These are phyloP conservation scores for Melanotaenia nigrans DNA, from an alignment of 2,797 vertebrate species.

Conservation along the genomic window DNA sequence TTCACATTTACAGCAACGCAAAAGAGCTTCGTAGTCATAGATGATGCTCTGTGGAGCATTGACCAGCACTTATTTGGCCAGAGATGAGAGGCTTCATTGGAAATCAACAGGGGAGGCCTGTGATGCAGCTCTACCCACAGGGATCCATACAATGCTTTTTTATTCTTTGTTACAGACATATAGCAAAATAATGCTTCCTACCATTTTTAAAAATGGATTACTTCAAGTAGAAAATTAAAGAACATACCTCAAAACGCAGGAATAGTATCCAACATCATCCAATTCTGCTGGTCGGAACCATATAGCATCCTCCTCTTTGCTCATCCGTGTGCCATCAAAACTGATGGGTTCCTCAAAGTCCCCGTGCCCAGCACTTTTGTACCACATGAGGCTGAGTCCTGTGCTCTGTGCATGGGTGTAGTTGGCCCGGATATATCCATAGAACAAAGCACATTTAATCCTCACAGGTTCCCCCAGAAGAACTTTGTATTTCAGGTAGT, in stretches of 20 bases:
- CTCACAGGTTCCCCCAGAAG: constrained; percentile 96
- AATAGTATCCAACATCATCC: constrained; percentile 94
- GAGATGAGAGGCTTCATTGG: constrained; percentile 57
- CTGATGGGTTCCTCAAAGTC: constrained; percentile 97
- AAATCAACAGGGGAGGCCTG: constrained; percentile 51
- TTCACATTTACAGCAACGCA: constrained; percentile 62
- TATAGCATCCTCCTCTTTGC: constrained; percentile 98
- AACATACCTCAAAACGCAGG: constrained; percentile 88
- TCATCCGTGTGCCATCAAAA: constrained; percentile 95
- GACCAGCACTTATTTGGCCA: constrained; percentile 42
- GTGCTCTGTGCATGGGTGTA: constrained; percentile 96
- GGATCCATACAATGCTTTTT: constrained; percentile 41
- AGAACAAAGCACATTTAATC: constrained; percentile 99
- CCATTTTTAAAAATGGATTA: neutral
- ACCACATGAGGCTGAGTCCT: constrained; percentile 99
- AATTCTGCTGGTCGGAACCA: constrained; percentile 96
- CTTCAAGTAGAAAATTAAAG: neutral
- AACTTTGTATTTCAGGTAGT: constrained; percentile 98
- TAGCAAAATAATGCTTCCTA: constrained; percentile 23
- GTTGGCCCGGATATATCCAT: constrained; percentile 99
- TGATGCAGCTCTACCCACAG: constrained; percentile 23
- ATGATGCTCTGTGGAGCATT: constrained; percentile 32
- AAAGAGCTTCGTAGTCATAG: constrained; percentile 34
- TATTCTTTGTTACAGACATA: constrained; percentile 35
- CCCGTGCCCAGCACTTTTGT: constrained; percentile 95